Base-by-base conservation (phyloP, 2,113 vertebrate genomes). In the Lethenteron camtschaticum region DNA sequence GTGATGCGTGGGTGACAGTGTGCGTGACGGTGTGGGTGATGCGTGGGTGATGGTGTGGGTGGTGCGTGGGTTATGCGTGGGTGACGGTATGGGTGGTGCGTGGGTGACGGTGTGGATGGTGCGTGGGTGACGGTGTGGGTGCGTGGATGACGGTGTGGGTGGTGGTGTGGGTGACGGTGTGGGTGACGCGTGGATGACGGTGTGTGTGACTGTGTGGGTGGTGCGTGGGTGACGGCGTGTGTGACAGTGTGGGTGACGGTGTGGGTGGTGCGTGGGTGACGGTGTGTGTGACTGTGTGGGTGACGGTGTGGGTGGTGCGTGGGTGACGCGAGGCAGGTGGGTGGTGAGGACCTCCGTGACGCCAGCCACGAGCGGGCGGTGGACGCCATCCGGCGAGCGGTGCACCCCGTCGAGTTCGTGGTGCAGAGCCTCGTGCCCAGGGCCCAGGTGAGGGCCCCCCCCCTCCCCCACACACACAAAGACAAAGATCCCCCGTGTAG, bases 291-390 rank as follows among this genome's bases (percentile, higher is more conserved):
- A 18, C 16, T 18, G 16, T 20, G 20, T 20, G 20, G 2, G 20
- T 20, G 16, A 14, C 2, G 13, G 13, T 63, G 59, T 13, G 13
- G 59, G 13, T 63, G 59, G 3, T 3, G 24, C 24, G 63, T 11
- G n/a, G n/a, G 63, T 16, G 63, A 11, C 24, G 10, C 24, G 63
- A 81, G 80, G 73, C 84, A 99, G 94, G 94, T 99, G 82, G 94
- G 90, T 73, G 90, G 88, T 72, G 87, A 82, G 72, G 88, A 99
- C 75, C 82, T 99, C 75, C 85, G 88, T 81, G 94, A 96, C 74
- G 92, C 92, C 69, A 99, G 88, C 79, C 94, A 99, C 0, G 92
- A 99, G 74, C 87, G 96, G 82, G 94, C 92, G 63, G 92, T 96
- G 78, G 92, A 99, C 81, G 92, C 88, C 79, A 99, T 99, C 80